Conservation (phyloP, 2,113 vertebrate species). For the Eudyptes chrysolophus region DNA sequence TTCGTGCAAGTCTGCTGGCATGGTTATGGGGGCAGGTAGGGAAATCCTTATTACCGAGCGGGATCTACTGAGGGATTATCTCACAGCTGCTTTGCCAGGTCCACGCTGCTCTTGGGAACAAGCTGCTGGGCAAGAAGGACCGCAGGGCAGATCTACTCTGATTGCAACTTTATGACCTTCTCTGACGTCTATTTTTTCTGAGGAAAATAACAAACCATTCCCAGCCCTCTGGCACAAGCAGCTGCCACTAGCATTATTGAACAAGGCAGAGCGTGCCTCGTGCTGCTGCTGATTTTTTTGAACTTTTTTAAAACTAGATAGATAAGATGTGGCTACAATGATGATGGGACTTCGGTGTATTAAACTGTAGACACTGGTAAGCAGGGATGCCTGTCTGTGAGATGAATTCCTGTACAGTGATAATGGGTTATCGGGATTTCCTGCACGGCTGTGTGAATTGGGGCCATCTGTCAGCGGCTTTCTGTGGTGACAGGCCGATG, state of each 20-base stretch:
- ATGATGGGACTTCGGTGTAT: not conserved
- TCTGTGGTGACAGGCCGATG: conserved; percentile 13
- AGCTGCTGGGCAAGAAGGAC: not conserved
- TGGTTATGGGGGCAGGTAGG: too few species aligned
- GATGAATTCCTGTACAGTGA: not conserved
- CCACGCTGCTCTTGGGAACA: not conserved
- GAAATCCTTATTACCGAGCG: not conserved
- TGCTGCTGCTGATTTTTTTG: not conserved
- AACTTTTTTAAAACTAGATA: not conserved
- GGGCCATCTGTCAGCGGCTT: conserved; percentile 41
- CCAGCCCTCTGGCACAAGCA: not conserved
- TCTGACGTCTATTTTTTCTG: not conserved
- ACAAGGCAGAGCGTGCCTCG: not conserved
- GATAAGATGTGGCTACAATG: not conserved
- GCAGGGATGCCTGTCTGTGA: not conserved
- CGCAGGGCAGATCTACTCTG: not conserved
- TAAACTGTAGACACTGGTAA: not conserved
- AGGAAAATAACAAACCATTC: not conserved
- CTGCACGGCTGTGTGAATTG: not conserved
- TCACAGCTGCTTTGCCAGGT: not conserved
- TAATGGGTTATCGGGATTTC: not conserved
- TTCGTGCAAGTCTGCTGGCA: not conserved
- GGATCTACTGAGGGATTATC: not conserved
- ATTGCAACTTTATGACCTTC: not conserved
- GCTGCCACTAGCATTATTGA: not conserved